Evolutionary conservation across 2,797 vertebrate genomes (phyloP).

Genomic region (Poeciliopsis presidionis): DNA sequence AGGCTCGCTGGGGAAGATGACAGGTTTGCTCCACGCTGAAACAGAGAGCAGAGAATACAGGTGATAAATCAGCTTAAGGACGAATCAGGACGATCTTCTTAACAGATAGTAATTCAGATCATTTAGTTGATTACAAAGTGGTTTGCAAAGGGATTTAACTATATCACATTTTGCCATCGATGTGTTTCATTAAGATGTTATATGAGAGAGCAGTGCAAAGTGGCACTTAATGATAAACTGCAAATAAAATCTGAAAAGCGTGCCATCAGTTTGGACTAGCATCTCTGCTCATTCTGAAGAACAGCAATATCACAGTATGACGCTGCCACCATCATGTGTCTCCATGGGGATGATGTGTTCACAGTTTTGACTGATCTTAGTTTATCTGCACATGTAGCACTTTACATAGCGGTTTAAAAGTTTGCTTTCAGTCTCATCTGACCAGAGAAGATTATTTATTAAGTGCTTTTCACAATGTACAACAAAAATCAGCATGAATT

Average conservation of each 20-base stretch:
- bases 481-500: no score
- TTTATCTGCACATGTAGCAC: background rate
- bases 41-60: conserved; percentile 37
- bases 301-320: background rate
- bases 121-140: background rate
- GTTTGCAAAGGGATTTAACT: background rate
- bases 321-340: background rate
- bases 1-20: conserved; percentile 79
- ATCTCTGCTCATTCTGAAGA: background rate
- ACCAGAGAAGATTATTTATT: background rate
- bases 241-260: background rate
- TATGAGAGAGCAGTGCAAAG: background rate
- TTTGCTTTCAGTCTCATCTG: background rate
- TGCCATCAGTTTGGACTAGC: background rate
- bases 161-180: background rate
- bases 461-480: background rate
- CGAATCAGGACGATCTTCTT: background rate
- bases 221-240: background rate
- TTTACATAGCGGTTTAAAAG: background rate
- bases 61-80: background rate
- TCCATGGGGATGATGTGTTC: background rate
- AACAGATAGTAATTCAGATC: background rate
- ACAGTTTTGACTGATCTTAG: background rate
- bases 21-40: conserved; percentile 73
- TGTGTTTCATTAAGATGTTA: background rate